phyloP scores from a whole-genome alignment of 2,888 invertebrate species.

The Tenodera sinensis region DNA sequence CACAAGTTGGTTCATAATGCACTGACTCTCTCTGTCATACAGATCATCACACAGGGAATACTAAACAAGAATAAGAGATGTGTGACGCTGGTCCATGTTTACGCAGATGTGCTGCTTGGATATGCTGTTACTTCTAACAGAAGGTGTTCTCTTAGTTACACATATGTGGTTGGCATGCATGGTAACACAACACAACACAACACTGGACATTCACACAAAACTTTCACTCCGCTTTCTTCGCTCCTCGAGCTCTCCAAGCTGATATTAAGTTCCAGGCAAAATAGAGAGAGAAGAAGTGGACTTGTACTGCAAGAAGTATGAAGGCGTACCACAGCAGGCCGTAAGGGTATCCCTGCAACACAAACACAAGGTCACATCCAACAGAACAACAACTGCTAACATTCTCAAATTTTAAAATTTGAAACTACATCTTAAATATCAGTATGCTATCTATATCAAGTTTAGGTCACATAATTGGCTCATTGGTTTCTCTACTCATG shows the following conservation, averaged over 20 bases:
- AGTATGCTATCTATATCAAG: no score
- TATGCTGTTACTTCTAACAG: not conserved
- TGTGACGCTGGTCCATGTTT: not conserved
- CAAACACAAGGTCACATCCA: not conserved
- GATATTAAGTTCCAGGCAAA: constrained; percentile 78
- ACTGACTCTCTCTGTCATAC: no score
- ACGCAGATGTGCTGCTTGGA: no score
- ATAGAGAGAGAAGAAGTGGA: constrained; percentile 81
- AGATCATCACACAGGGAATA: no score
- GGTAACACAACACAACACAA: not conserved
- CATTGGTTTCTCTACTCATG: no score
- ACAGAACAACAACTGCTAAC: no score
- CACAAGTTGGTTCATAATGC: no score
- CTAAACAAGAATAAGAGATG: no score
- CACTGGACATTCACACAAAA: not conserved
- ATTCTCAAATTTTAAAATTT: no score
- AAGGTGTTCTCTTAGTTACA: not conserved
- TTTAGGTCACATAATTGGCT: no score
- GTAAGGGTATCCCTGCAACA: constrained; percentile 78
- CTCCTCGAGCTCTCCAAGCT: constrained; percentile 78
- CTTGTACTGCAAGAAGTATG: constrained; percentile 79
- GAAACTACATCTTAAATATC: no score
- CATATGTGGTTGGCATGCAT: not conserved
- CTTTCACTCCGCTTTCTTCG: constrained; percentile 63
- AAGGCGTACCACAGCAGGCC: constrained; percentile 91